Percentiles rank a stretch among this genome's conserved stretches.
Evolutionary conservation across 2,113 vertebrate species (phyloP).

Genomic region (Nothoprocta pentlandii): DNA sequence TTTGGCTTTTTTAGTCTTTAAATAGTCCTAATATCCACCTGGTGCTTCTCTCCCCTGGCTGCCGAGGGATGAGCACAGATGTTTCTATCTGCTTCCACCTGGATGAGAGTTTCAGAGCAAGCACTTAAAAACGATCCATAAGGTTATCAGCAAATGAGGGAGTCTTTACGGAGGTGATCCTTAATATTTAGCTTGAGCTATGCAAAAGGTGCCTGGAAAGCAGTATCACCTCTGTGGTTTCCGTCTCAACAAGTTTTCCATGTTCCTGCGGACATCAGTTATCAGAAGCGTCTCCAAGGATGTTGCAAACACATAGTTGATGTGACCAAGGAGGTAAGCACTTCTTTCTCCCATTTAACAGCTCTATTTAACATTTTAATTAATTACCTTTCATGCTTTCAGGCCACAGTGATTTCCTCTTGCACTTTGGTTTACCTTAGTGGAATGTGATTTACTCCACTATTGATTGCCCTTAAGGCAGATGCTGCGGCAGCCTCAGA

Average conservation of each 20-base stretch:
- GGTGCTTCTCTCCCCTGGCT: neutral
- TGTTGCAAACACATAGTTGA: neutral
- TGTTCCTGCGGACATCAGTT: neutral
- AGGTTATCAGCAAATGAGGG: neutral
- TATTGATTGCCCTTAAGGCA: fast-evolving
- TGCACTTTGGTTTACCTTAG: fast-evolving
- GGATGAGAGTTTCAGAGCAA: neutral
- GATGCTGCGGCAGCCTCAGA: neutral
- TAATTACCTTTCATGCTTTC: fast-evolving
- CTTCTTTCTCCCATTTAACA: fast-evolving
- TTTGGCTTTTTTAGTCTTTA: neutral
- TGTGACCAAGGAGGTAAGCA: fast-evolving
- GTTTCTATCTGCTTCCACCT: neutral
- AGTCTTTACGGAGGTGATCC: neutral
- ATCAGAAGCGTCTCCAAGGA: neutral
- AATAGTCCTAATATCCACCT: no score
- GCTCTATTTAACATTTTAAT: neutral
- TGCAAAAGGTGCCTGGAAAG: neutral
- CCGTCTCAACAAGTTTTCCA: neutral
- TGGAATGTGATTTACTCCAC: neutral
- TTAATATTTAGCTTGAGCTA: neutral
- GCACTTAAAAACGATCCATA: neutral
- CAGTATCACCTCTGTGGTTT: neutral
- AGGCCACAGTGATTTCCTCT: fast-evolving
- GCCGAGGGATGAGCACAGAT: fast-evolving